Conservation (phyloP, 37 sponge, comb jelly and placozoan species). For the Hormiphora californensis region DNA sequence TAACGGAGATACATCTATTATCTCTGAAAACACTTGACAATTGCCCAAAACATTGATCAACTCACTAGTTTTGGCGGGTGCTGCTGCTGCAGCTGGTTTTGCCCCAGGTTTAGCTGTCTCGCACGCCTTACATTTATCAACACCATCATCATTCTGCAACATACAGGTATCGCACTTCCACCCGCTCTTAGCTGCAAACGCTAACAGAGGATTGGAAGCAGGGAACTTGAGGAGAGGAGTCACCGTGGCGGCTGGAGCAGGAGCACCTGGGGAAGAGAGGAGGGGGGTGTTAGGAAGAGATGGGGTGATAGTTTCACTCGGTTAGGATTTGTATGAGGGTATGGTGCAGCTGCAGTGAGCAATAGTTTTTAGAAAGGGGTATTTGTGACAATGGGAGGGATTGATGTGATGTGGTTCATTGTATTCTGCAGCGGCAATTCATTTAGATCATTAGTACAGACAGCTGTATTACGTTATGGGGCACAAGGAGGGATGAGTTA, state of each 20-base stretch:
- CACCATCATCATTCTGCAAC: background rate
- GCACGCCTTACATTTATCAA: background rate
- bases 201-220: background rate
- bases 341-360: no score
- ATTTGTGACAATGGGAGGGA: background rate
- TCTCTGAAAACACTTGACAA: no score
- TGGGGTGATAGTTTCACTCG: background rate
- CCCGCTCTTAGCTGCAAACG: background rate
- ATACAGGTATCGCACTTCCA: conserved; percentile 39
- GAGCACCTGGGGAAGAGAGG: background rate
- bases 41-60: no score
- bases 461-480: no score
- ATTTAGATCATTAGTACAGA: no score
- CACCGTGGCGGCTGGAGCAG: background rate
- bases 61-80: no score
- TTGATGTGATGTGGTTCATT: no score
- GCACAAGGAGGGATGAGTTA: no score
- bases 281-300: background rate
- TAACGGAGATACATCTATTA: no score
- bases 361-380: background rate
- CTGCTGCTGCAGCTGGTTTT: no score
- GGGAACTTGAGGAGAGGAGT: conserved; percentile 50
- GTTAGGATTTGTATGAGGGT: no score
- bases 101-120: conserved; percentile 2
- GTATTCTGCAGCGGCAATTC: no score